Evolutionary conservation across 2,888 invertebrate species (phyloP).

Genomic region (Andrena praecox): DNA sequence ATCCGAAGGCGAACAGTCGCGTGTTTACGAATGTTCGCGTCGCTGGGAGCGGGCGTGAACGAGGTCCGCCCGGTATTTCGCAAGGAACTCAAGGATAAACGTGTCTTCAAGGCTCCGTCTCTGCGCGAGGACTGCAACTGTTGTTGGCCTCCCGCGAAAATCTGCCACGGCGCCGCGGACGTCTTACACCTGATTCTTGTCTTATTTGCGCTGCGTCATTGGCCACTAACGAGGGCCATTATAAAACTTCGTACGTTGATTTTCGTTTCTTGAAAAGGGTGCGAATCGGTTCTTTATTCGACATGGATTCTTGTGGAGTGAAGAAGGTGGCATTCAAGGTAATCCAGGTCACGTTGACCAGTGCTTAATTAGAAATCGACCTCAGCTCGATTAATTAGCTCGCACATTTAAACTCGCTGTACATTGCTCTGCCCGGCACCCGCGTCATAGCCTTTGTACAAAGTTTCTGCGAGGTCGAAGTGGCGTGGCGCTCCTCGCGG

Average conservation of each 20-base stretch:
- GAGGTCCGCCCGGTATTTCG: conserved; percentile 71
- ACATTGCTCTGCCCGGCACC: neutral
- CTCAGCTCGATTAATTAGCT: neutral
- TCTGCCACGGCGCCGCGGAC: conserved; percentile 14
- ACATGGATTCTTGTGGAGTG: neutral
- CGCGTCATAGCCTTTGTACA: neutral
- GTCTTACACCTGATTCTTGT: neutral
- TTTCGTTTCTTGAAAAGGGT: too few species aligned
- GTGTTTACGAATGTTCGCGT: conserved; percentile 45
- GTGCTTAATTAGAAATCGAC: neutral
- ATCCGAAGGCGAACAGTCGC: conserved; percentile 27
- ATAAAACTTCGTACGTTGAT: too few species aligned
- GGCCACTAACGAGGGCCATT: too few species aligned
- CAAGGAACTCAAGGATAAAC: conserved; percentile 77
- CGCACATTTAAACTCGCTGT: conserved; percentile 1
- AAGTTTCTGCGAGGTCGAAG: conserved; percentile 6
- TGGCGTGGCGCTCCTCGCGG: conserved; percentile 23
- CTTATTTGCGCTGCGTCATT: neutral
- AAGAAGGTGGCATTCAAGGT: neutral
- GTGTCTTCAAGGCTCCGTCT: conserved; percentile 69
- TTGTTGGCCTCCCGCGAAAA: conserved; percentile 49
- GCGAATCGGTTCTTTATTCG: neutral
- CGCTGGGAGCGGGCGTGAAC: conserved; percentile 34
- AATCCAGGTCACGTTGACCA: neutral
- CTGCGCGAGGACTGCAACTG: conserved; percentile 35